These are phyloP conservation scores for Portunus trituberculatus DNA, from an alignment of 1,140 invertebrate species.

Conservation along the genomic window DNA sequence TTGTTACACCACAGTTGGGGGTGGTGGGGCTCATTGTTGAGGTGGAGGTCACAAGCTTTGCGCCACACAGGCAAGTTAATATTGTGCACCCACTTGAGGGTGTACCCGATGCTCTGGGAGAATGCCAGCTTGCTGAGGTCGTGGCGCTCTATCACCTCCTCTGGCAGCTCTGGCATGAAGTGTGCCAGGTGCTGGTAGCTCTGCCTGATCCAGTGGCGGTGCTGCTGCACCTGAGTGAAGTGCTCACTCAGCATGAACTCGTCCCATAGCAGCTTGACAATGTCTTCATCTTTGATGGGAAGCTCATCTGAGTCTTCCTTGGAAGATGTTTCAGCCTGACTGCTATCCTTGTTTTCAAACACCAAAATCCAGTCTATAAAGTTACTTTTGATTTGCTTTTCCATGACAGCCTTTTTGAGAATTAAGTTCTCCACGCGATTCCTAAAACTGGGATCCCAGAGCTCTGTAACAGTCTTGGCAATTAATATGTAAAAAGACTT, in stretches of 20 bases:
- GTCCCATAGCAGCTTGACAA: constrained; percentile 58
- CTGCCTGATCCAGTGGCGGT: constrained; percentile 57
- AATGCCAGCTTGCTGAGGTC: constrained; percentile 65
- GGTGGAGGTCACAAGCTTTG: constrained; percentile 56
- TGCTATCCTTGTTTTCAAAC: neutral
- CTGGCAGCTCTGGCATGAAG: constrained; percentile 55
- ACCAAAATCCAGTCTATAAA: constrained; percentile 48
- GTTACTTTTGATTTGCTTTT: neutral
- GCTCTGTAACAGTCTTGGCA: constrained; percentile 34
- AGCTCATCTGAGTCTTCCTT: neutral
- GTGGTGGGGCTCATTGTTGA: constrained; percentile 62
- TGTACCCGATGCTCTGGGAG: constrained; percentile 61
- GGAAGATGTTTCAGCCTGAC: neutral
- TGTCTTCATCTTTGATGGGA: neutral
- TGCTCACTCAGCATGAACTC: constrained; percentile 52
- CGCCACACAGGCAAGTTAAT: constrained; percentile 49
- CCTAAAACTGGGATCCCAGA: constrained; percentile 50
- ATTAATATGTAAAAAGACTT: constrained; percentile 46
- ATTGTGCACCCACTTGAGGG: constrained; percentile 59
- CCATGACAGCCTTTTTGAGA: constrained; percentile 46
- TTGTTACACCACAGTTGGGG: constrained; percentile 59
- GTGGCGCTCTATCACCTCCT: constrained; percentile 65
- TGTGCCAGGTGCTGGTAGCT: constrained; percentile 40
- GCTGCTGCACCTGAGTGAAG: constrained; percentile 29
- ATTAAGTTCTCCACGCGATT: constrained; percentile 21